Conservation (phyloP, 2,888 invertebrate species). For the Axea sp. region DNA sequence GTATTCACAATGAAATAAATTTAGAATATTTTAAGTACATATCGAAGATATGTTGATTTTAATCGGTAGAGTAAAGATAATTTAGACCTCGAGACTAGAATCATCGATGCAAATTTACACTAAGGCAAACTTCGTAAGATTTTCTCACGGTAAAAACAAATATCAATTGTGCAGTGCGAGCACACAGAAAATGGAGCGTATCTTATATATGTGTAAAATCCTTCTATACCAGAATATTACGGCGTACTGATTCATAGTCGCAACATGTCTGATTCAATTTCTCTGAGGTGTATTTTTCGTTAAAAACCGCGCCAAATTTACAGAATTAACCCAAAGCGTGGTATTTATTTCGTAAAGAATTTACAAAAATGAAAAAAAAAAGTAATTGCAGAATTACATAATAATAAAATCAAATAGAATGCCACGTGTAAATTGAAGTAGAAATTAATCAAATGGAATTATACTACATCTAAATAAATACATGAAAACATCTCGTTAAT, state of each 20-base stretch:
- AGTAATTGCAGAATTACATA: neutral
- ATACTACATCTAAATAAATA: neutral
- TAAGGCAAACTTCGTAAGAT: slow-evolving; percentile 1
- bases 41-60: neutral
- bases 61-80: slow-evolving; percentile 14
- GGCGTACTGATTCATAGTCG: slow-evolving; percentile 18
- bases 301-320: slow-evolving; percentile 2
- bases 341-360: neutral
- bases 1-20: no score
- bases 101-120: slow-evolving; percentile 22
- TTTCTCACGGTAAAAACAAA: slow-evolving; percentile 24
- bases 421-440: neutral
- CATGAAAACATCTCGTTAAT: slow-evolving; percentile 32
- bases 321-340: slow-evolving; percentile 1
- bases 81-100: neutral
- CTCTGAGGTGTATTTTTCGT: slow-evolving; percentile 1
- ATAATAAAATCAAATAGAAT: no score
- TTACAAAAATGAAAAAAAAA: no score
- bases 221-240: neutral
- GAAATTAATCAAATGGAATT: neutral
- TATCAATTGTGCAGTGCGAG: slow-evolving; percentile 3
- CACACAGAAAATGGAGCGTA: neutral
- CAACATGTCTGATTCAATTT: slow-evolving; percentile 30
- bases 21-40: no score
- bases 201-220: neutral